Percentiles rank a stretch among this genome's conserved stretches.
Conservation (phyloP, 1,140 invertebrate genomes). For the Hermatobates lingyangjiaoensis region DNA sequence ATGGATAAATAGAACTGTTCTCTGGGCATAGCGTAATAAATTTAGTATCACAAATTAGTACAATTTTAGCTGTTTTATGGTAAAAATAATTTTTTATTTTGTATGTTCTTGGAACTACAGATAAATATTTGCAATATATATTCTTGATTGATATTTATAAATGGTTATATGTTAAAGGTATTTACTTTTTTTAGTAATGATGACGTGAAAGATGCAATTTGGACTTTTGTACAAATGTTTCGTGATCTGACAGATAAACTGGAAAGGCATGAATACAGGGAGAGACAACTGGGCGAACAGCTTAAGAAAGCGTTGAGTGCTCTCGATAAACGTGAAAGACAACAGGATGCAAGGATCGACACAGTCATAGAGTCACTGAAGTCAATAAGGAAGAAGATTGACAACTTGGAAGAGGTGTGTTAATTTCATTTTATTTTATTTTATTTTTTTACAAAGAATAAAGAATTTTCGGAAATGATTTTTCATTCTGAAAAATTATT, state of each 20-base stretch:
- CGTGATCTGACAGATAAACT: constrained; percentile 59
- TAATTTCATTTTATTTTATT: background rate
- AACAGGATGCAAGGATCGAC: constrained; percentile 20
- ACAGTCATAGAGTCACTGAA: too few relatives aligned
- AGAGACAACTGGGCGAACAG: constrained; percentile 55
- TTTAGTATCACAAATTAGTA: too few relatives aligned
- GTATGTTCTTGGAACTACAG: too few relatives aligned
- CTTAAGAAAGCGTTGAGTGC: constrained; percentile 47
- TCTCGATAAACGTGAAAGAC: constrained; percentile 50
- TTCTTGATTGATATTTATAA: too few relatives aligned
- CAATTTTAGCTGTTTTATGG: too few relatives aligned
- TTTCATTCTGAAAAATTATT: too few relatives aligned
- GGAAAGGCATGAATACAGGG: constrained; percentile 62
- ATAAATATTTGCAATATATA: too few relatives aligned
- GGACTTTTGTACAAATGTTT: constrained; percentile 63
- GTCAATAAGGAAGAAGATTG: constrained; percentile 15
- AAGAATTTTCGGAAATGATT: background rate
- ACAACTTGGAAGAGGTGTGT: constrained; percentile 3
- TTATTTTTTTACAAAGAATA: background rate
- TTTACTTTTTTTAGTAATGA: constrained; percentile 42
- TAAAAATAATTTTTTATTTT: too few relatives aligned
- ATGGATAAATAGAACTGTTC: too few relatives aligned
- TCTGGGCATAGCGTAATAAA: too few relatives aligned
- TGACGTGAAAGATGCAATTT: constrained; percentile 59
- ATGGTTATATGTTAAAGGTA: too few relatives aligned